Evolutionary conservation across 2,113 vertebrate genomes (phyloP).

Genomic region (Siniperca knerii): DNA sequence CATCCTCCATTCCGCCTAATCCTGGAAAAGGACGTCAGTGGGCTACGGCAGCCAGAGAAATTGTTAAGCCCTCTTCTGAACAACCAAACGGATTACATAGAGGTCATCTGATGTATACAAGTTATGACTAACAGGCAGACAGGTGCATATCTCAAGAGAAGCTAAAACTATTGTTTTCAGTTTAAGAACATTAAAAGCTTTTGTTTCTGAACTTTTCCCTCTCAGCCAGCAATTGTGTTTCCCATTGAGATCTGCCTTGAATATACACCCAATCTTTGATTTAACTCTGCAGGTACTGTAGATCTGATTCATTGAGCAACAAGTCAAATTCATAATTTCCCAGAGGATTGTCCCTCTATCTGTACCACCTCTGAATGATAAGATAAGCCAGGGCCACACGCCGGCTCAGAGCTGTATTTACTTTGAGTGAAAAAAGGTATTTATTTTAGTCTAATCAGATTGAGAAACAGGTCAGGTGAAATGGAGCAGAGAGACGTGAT

Average conservation of each 20-base stretch:
- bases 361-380: background rate
- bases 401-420: conserved; percentile 11
- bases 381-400: conserved; percentile 19
- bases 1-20: conserved; percentile 31
- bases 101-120: conserved; percentile 18
- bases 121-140: background rate
- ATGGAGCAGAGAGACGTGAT: conserved; percentile 28
- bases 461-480: conserved; percentile 64
- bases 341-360: background rate
- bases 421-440: conserved; percentile 29
- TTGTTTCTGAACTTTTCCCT: background rate
- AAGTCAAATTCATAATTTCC: conserved; percentile 6
- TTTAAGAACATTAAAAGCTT: background rate
- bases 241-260: background rate
- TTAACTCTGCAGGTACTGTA: background rate
- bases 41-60: background rate
- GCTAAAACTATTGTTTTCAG: background rate
- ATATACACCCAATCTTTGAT: background rate
- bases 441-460: conserved; percentile 65
- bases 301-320: background rate
- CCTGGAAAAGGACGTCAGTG: conserved; percentile 52
- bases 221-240: background rate
- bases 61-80: conserved; percentile 26
- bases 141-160: background rate
- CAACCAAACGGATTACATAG: conserved; percentile 38